phyloP scores from a whole-genome alignment of 2,797 vertebrate species.

The Peromyscus aztecus region DNA sequence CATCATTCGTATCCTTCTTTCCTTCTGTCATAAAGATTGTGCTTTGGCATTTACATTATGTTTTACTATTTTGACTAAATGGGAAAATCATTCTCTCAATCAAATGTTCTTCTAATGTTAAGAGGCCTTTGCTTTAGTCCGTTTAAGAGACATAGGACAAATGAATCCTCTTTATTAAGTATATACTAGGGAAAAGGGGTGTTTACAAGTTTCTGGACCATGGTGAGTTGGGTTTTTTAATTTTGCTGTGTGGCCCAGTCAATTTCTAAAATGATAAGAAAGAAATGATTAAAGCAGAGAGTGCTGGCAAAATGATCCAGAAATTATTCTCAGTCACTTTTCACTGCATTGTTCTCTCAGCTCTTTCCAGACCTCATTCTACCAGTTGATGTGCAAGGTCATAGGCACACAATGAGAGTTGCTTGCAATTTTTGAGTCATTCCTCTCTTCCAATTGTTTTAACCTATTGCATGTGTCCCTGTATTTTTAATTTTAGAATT shows the following conservation, averaged over 20 bases:
- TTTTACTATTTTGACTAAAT: constrained; percentile 48
- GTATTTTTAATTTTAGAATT: not conserved
- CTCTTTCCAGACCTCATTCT: not conserved
- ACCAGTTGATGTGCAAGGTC: not conserved
- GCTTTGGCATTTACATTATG: constrained; percentile 29
- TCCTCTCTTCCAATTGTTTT: not conserved
- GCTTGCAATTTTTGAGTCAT: not conserved
- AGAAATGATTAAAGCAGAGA: not conserved
- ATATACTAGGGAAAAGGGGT: not conserved
- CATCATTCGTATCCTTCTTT: not conserved
- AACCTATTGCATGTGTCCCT: not conserved
- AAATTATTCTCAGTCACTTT: not conserved
- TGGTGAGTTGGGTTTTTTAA: not conserved
- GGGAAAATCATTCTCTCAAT: not conserved
- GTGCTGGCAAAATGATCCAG: not conserved
- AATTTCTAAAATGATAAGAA: not conserved
- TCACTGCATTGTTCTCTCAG: not conserved
- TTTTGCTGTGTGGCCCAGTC: not conserved
- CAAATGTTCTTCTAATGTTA: constrained; percentile 48
- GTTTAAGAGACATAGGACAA: constrained; percentile 27
- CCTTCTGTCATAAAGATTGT: not conserved
- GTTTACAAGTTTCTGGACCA: constrained; percentile 31
- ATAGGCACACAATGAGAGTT: not conserved
- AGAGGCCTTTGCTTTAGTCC: constrained; percentile 49
- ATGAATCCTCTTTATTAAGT: constrained; percentile 59